phyloP scores from a whole-genome alignment of 1,140 invertebrate genomes.

The Conus ventricosus region DNA sequence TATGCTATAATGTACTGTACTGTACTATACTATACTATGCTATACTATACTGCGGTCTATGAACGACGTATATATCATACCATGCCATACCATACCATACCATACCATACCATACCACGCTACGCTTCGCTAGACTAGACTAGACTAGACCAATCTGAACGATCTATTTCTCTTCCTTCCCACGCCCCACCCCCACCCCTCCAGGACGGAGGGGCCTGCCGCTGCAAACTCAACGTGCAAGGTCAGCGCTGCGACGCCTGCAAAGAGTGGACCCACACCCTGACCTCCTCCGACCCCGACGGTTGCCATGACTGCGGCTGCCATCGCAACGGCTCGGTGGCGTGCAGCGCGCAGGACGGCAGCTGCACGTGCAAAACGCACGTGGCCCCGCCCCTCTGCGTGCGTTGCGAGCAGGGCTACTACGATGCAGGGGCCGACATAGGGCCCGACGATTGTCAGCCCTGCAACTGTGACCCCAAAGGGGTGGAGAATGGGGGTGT shows the following conservation, averaged over 20 bases:
- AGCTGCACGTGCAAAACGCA: not conserved
- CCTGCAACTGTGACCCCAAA: not conserved
- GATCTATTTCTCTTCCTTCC: no score
- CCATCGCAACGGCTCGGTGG: not conserved
- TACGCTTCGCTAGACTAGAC: no score
- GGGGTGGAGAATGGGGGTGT: not conserved
- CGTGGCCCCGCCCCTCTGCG: not conserved
- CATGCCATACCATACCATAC: no score
- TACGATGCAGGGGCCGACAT: not conserved
- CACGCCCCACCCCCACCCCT: no score
- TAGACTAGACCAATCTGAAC: no score
- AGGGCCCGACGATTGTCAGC: not conserved
- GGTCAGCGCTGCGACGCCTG: not conserved
- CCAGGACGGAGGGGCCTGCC: not conserved
- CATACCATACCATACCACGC: no score
- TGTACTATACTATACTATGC: no score
- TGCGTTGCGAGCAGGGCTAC: not conserved
- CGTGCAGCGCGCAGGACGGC: not conserved
- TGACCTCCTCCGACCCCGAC: not conserved
- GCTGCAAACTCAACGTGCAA: conserved; percentile 12
- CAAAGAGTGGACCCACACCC: not conserved
- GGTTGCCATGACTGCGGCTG: not conserved
- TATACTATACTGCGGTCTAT: no score
- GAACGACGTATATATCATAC: no score
- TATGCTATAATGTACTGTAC: no score